A percentile compares a stretch with the other conserved stretches of the same genome.
Evolutionary conservation across 2,888 invertebrate genomes (phyloP).

Genomic region (Drosophila cracens): DNA sequence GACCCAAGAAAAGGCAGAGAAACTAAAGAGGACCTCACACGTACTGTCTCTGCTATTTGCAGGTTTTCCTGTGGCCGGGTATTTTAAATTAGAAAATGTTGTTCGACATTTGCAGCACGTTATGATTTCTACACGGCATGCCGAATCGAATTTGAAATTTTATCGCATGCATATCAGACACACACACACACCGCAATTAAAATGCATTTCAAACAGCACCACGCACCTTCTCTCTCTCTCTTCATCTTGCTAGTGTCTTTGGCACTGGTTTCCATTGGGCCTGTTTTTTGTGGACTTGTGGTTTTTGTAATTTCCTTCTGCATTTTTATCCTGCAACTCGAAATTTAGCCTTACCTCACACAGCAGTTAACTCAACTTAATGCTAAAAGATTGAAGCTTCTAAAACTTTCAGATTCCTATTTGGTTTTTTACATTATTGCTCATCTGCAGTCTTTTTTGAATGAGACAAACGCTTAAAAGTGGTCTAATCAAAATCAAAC

Average conservation of each 20-base stretch:
- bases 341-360: constrained; percentile 27
- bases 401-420: not conserved
- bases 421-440: not conserved
- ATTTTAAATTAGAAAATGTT: constrained; percentile 39
- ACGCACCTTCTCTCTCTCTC: not conserved
- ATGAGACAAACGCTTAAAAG: constrained; percentile 1
- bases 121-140: constrained; percentile 43
- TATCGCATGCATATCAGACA: constrained; percentile 56
- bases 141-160: constrained; percentile 71
- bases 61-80: not conserved
- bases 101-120: constrained; percentile 37
- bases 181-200: constrained; percentile 22
- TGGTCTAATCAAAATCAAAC: not conserved
- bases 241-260: not conserved
- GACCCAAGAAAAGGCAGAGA: not conserved
- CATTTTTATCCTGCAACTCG: constrained; percentile 51
- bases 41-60: not conserved
- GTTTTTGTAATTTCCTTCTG: constrained; percentile 55
- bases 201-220: constrained; percentile 56
- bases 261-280: constrained; percentile 3
- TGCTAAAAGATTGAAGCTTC: constrained; percentile 26
- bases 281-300: constrained; percentile 19
- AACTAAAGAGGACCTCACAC: not conserved
- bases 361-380: constrained; percentile 24
- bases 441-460: not conserved